phyloP scores from a whole-genome alignment of 1,140 invertebrate species.

The Lepidostoma basale region DNA sequence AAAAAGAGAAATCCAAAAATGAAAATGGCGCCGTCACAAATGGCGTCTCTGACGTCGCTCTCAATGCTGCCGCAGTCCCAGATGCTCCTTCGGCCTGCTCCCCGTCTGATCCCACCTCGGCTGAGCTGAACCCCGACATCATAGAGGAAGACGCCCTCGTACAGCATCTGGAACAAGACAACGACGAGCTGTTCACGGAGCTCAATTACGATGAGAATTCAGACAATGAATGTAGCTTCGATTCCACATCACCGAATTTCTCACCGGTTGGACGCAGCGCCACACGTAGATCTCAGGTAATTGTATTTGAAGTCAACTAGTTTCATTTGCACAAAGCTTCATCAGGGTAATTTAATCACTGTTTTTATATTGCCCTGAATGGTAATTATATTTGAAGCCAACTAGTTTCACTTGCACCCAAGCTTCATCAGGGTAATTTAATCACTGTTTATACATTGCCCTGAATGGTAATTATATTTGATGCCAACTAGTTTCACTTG shows the following conservation, averaged over 20 bases:
- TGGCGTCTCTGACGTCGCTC: slow-evolving; percentile 36
- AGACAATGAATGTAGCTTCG: slow-evolving; percentile 42
- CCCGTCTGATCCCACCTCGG: slow-evolving; percentile 4
- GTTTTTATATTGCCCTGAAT: no score
- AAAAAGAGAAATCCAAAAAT: slow-evolving; percentile 21
- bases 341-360: neutral
- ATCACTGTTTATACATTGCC: no score
- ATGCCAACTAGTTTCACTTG: no score
- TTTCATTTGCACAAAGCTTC: no score
- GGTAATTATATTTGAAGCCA: no score
- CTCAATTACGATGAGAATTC: slow-evolving; percentile 44
- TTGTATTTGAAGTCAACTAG: no score
- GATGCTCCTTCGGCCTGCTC: neutral
- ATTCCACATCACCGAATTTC: slow-evolving; percentile 41
- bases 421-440: no score
- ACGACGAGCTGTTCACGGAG: slow-evolving; percentile 45
- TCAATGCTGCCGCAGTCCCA: slow-evolving; percentile 1
- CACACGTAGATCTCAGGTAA: slow-evolving; percentile 42
- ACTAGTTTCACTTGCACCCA: no score
- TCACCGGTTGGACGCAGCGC: slow-evolving; percentile 40
- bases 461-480: no score
- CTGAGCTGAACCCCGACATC: slow-evolving; percentile 23
- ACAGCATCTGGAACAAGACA: slow-evolving; percentile 34
- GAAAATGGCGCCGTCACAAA: slow-evolving; percentile 30
- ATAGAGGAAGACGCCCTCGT: slow-evolving; percentile 40